These are phyloP conservation scores for Oncorhynchus kisutch DNA, from an alignment of 2,113 vertebrate species.

Conservation along the genomic window DNA sequence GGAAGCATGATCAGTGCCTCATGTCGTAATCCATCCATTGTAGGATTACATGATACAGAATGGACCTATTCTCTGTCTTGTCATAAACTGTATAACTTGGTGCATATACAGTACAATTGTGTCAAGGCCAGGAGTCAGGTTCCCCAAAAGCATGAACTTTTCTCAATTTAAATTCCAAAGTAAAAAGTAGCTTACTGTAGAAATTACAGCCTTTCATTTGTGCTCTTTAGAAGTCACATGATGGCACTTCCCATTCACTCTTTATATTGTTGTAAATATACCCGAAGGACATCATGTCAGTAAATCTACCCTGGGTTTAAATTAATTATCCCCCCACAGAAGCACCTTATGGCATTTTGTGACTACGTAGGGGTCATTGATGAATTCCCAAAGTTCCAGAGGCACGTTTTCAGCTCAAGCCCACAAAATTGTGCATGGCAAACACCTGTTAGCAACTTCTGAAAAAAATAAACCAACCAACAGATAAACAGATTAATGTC, in stretches of 20 bases:
- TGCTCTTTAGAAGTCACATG: not conserved
- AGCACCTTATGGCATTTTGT: not conserved
- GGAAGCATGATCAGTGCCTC: too few relatives aligned
- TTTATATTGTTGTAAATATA: not conserved
- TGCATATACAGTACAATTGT: too few relatives aligned
- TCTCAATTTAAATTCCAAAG: conserved; percentile 4
- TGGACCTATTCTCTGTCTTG: too few relatives aligned
- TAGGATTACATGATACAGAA: too few relatives aligned
- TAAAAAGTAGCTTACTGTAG: not conserved
- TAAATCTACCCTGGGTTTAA: conserved; percentile 5
- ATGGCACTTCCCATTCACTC: not conserved
- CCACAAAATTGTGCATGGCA: not conserved
- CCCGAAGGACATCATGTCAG: not conserved
- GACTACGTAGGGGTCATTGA: not conserved
- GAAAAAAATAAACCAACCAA: not conserved
- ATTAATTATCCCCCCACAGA: not conserved
- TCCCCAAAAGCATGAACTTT: not conserved
- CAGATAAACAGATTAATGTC: not conserved
- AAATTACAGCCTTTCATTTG: conserved; percentile 12
- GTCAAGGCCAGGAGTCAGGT: too few relatives aligned
- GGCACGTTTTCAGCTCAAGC: not conserved
- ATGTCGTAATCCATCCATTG: too few relatives aligned
- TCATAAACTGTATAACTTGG: too few relatives aligned
- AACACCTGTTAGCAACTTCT: not conserved
- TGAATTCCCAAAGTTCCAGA: not conserved